Evolutionary conservation across 2,797 vertebrate genomes (phyloP).

Genomic region (Darevskia mixta): DNA sequence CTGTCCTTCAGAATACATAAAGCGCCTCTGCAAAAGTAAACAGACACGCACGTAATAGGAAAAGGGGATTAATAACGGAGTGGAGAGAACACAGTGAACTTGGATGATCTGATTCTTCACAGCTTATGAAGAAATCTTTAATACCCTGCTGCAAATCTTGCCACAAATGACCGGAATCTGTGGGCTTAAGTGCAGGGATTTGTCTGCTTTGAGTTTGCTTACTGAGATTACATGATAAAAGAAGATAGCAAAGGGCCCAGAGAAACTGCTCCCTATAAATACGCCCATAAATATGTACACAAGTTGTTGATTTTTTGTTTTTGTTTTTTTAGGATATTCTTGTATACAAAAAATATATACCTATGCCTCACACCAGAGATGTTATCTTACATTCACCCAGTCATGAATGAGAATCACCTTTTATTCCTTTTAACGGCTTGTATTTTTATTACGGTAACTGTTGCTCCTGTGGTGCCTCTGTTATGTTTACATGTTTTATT

Average conservation of each 20-base stretch:
- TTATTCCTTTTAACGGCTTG: no score
- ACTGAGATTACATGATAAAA: neutral
- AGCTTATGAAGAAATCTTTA: slow-evolving; percentile 51
- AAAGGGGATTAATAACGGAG: slow-evolving; percentile 59
- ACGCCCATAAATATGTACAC: neutral
- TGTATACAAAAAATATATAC: neutral
- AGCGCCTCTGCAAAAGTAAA: slow-evolving; percentile 52
- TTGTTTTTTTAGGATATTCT: neutral
- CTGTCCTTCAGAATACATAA: slow-evolving; percentile 56
- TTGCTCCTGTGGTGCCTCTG: no score
- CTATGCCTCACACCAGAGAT: no score
- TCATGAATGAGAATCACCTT: no score
- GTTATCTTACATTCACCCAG: no score
- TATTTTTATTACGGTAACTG: no score
- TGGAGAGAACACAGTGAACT: slow-evolving; percentile 62
- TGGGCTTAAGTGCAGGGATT: neutral
- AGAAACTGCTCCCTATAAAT: neutral
- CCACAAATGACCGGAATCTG: slow-evolving; percentile 25
- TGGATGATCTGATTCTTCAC: slow-evolving; percentile 52
- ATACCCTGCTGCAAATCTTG: slow-evolving; percentile 50
- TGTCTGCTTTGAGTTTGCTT: slow-evolving; percentile 22
- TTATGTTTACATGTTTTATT: no score
- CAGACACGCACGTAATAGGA: slow-evolving; percentile 47
- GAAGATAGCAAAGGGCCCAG: neutral
- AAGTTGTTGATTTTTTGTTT: neutral